Evolutionary conservation across 2,113 vertebrate genomes (phyloP), one percentile per base, ranked within the genome.

Genomic region (Nesogale talazaci): DNA sequence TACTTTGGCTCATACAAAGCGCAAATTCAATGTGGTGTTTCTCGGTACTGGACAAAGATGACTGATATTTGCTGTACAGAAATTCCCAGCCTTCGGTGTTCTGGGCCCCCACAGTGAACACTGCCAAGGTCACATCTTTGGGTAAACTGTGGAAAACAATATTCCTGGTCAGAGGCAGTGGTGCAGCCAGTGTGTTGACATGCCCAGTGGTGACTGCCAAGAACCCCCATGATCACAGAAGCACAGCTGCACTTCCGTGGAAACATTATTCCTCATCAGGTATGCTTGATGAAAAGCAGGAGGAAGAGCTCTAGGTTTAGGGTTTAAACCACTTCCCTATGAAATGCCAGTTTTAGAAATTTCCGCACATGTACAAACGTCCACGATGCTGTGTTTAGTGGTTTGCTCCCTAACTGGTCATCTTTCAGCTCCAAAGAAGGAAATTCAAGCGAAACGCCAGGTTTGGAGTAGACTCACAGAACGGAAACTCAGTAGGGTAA

Each of bases 31-130:
- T 98, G 52, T 97, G 95, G 20, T 94, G 42, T 95, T 98, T 99
- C 61, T 99, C 97, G 0, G 98, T 98, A 69, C 88, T 97, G 79
- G 98, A 99, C 40, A 98, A 34, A 0, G 98, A 98, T 1, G 95
- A 95, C 38, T 97, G 97, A 95, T 99, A 99, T 91, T 98, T 98
- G 93, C 98, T 98, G 72, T 99, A 99, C 61, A 99, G 97, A 97
- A 99, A 99, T 89, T 99, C 98, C 99, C 99, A 99, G 23, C 99
- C 99, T 61, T 98, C 98, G 0, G 97, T 83, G 2, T 97, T 98
- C 80, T 98, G 99, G 42, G 98, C 98, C 4, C 99, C 99, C 1
- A 99, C 97, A 4, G 97, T 74, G 91, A 98, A 99, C 95, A 99
- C 98, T 0, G 99, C 98, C 94, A 98, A 25, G n/a, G 98, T 99